These are phyloP conservation scores for Blera fallax DNA, from an alignment of 2,888 invertebrate genomes.

Conservation along the genomic window DNA sequence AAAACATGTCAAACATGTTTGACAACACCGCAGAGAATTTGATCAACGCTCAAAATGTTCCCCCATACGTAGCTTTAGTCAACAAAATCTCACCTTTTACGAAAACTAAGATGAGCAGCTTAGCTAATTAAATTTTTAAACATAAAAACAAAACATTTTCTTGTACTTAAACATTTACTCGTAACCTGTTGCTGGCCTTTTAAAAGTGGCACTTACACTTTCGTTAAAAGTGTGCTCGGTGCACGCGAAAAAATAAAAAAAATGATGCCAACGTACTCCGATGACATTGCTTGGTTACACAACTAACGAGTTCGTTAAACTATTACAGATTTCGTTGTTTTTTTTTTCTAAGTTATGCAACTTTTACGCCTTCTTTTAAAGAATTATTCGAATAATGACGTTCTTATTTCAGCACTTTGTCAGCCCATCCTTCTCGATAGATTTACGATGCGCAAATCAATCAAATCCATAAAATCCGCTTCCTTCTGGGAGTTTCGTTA, in stretches of 20 bases:
- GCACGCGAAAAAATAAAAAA: conserved; percentile 1
- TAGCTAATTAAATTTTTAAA: neutral
- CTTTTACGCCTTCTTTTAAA: neutral
- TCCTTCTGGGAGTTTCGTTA: neutral
- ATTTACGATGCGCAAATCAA: conserved; percentile 20
- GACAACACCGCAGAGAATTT: conserved; percentile 31
- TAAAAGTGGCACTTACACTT: conserved; percentile 33
- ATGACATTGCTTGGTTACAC: conserved; percentile 19
- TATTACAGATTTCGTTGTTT: neutral
- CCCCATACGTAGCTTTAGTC: neutral
- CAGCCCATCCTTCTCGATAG: neutral
- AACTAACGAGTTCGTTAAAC: conserved; percentile 31
- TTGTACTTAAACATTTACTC: neutral
- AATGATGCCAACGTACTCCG: conserved; percentile 30
- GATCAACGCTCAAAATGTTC: neutral
- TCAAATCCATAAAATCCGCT: neutral
- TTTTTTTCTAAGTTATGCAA: neutral
- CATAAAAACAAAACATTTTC: neutral
- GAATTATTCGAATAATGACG: conserved; percentile 5
- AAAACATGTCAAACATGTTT: conserved; percentile 59
- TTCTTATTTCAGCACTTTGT: neutral
- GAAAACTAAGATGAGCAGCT: neutral
- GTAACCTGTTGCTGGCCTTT: neutral
- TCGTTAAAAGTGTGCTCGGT: conserved; percentile 9
- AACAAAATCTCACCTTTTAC: conserved; percentile 5